Conservation (phyloP, 2,113 vertebrate genomes). For the Pavo muticus region DNA sequence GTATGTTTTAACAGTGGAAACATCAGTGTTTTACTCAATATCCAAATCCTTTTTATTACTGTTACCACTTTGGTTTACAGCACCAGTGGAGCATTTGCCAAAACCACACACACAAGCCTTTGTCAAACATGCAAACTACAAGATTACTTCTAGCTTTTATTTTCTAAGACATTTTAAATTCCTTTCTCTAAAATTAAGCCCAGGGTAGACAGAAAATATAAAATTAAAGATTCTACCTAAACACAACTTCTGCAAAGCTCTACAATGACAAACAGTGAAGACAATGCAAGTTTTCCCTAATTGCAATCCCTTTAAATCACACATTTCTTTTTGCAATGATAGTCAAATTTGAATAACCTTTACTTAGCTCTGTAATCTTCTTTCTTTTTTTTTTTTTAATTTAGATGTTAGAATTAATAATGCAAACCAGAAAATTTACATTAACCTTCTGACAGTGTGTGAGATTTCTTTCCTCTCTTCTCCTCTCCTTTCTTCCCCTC, state of each 20-base stretch:
- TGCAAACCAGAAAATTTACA: background rate
- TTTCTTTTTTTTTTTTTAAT: background rate
- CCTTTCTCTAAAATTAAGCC: background rate
- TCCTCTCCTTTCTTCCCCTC: background rate
- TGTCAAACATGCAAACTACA: background rate
- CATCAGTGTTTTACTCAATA: slow-evolving; percentile 8
- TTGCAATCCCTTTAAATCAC: background rate
- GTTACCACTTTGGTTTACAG: slow-evolving; percentile 1
- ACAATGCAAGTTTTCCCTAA: background rate
- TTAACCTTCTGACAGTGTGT: background rate
- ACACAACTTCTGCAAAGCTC: background rate
- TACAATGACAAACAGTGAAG: background rate
- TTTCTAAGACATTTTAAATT: background rate
- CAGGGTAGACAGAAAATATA: background rate
- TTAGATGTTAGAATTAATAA: background rate
- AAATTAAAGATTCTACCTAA: background rate
- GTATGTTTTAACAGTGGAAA: background rate
- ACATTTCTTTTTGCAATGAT: background rate
- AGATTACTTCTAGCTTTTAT: background rate
- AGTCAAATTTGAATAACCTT: background rate
- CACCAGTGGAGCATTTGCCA: background rate
- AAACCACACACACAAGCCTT: background rate
- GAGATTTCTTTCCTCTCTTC: background rate
- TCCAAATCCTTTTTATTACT: background rate
- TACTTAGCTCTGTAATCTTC: background rate